These are phyloP conservation scores for Abrostola tripartita DNA, from an alignment of 2,888 invertebrate species.

Conservation along the genomic window DNA sequence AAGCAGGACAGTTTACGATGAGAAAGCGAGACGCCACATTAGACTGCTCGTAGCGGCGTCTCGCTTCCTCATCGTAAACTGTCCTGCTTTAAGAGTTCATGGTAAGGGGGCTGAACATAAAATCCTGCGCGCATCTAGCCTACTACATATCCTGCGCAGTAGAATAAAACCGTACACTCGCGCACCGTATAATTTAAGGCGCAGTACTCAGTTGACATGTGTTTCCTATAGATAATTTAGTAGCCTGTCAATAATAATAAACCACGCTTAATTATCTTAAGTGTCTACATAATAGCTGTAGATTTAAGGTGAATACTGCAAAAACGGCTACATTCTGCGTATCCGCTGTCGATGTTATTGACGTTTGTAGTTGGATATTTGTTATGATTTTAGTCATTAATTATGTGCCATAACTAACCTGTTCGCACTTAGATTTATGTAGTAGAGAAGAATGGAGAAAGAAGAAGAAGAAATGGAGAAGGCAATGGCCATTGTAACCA, in stretches of 20 bases:
- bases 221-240: slow-evolving; percentile 61
- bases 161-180: slow-evolving; percentile 20
- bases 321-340: background rate
- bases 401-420: background rate
- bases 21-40: too few species aligned
- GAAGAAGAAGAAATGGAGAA: too few species aligned
- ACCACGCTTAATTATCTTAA: slow-evolving; percentile 56
- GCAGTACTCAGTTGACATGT: slow-evolving; percentile 53
- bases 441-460: too few species aligned
- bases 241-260: slow-evolving; percentile 60
- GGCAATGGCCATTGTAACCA: too few species aligned
- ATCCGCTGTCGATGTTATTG: background rate
- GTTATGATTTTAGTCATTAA: background rate
- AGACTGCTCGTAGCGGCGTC: too few species aligned
- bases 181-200: slow-evolving; percentile 57
- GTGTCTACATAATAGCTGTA: slow-evolving; percentile 36
- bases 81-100: too few species aligned
- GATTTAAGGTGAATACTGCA: slow-evolving; percentile 24
- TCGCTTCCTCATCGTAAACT: too few species aligned
- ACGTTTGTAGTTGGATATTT: too few species aligned
- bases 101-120: too few species aligned
- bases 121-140: background rate
- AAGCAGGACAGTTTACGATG: too few species aligned
- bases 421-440: too few species aligned
- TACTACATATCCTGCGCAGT: slow-evolving; percentile 21